Percentiles rank a stretch among this genome's conserved stretches.
These are phyloP conservation scores for Cataglyphis altisquamis DNA, from an alignment of 2,888 invertebrate genomes.

Conservation along the genomic window DNA sequence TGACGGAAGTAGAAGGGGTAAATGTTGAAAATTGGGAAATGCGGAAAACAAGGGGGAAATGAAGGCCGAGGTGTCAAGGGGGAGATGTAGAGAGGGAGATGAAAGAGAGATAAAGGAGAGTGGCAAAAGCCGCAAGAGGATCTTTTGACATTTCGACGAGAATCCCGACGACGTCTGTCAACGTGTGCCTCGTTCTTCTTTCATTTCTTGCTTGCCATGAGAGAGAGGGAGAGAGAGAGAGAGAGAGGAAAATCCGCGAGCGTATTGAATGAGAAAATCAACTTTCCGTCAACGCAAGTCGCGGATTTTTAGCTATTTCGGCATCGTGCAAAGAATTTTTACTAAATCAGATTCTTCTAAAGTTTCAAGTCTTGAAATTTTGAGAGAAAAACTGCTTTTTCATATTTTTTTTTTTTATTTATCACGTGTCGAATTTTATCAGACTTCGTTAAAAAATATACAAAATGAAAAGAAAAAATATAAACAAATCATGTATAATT, in stretches of 20 bases:
- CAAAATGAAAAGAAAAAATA: background rate
- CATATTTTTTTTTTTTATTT: background rate
- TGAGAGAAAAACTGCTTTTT: background rate
- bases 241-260: background rate
- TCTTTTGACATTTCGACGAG: conserved; percentile 51
- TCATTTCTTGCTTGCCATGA: conserved; percentile 8
- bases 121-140: conserved; percentile 48
- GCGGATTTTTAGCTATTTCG: conserved; percentile 17
- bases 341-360: conserved; percentile 6
- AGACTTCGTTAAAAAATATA: background rate
- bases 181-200: conserved; percentile 34
- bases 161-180: conserved; percentile 56
- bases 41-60: conserved; percentile 35
- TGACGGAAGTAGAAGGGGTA: background rate
- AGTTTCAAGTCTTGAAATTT: background rate
- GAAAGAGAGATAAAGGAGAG: conserved; percentile 8
- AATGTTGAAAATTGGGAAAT: conserved; percentile 38
- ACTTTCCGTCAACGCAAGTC: conserved; percentile 25
- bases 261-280: conserved; percentile 41
- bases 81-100: background rate
- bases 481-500: too few relatives aligned
- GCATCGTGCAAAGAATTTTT: background rate
- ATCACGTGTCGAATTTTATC: background rate
- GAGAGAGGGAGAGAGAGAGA: background rate
- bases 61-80: conserved; percentile 10